Conservation (phyloP, 2,113 vertebrate genomes). For the Hippopotamus amphibius region DNA sequence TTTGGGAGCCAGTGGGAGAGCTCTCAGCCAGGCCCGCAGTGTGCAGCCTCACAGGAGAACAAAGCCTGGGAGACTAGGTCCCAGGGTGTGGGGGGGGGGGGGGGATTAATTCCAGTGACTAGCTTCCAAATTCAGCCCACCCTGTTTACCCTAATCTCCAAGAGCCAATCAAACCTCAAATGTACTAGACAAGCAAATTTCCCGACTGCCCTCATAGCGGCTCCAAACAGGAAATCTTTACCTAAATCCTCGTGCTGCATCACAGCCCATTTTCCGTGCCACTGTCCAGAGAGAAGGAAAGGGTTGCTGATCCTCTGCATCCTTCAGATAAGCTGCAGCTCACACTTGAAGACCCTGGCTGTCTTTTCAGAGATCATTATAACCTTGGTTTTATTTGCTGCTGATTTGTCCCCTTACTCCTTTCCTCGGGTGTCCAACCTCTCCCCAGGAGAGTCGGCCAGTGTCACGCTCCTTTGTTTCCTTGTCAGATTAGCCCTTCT, state of each 20-base stretch:
- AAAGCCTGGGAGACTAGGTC: background rate
- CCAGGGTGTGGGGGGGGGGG: background rate
- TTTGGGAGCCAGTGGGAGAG: background rate
- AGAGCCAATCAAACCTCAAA: background rate
- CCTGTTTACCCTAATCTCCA: background rate
- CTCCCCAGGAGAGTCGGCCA: background rate
- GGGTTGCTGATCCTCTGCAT: background rate
- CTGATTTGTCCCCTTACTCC: no score
- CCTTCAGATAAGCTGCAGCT: background rate
- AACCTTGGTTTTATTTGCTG: background rate
- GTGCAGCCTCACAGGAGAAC: background rate
- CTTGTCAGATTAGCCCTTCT: background rate
- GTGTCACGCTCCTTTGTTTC: no score
- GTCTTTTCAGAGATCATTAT: background rate
- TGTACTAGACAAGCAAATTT: background rate
- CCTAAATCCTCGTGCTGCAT: background rate
- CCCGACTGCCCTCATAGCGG: background rate
- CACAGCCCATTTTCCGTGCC: background rate
- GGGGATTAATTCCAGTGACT: background rate
- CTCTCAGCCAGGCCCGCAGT: background rate
- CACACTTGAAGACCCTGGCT: background rate
- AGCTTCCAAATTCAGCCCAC: background rate
- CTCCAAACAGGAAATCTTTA: background rate
- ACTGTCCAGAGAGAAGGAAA: background rate
- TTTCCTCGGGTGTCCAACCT: background rate